Evolutionary conservation across 2,113 vertebrate genomes (phyloP).

Genomic region (Lasiurus cinereus): DNA sequence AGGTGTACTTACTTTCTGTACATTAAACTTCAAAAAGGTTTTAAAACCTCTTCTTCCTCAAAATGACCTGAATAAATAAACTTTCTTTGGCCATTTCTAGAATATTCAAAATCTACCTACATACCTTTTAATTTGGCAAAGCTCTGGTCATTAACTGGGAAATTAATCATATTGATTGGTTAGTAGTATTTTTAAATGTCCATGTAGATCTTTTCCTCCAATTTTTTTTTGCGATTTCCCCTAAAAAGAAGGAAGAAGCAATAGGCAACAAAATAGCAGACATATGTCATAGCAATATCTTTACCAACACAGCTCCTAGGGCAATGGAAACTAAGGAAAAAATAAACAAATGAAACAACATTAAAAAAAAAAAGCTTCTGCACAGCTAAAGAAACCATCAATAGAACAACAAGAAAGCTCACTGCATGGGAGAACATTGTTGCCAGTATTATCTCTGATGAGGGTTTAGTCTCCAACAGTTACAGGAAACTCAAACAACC

Average conservation of each 20-base stretch:
- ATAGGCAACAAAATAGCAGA: too few relatives aligned
- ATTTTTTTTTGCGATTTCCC: background rate
- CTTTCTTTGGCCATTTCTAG: background rate
- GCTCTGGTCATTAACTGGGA: background rate
- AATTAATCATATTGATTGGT: background rate
- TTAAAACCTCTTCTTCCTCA: background rate
- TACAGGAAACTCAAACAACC: too few relatives aligned
- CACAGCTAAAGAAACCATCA: too few relatives aligned
- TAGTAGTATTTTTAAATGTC: constrained; percentile 30
- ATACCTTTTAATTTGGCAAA: constrained; percentile 28
- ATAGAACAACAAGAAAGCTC: too few relatives aligned
- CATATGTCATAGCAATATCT: too few relatives aligned
- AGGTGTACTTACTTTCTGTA: background rate
- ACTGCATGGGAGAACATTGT: too few relatives aligned
- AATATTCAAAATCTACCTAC: background rate
- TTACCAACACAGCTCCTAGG: too few relatives aligned
- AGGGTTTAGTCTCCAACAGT: too few relatives aligned
- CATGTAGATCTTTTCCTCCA: background rate
- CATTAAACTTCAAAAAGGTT: background rate
- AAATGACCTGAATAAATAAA: constrained; percentile 41
- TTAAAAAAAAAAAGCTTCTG: too few relatives aligned
- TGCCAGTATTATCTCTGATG: too few relatives aligned
- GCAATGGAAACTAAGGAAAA: too few relatives aligned
- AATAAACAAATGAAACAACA: too few relatives aligned
- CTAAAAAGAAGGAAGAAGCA: background rate